A percentile compares a stretch with the other conserved stretches of the same genome.
These are phyloP conservation scores for Cerastis leucographa DNA, from an alignment of 2,888 invertebrate genomes.

Conservation along the genomic window DNA sequence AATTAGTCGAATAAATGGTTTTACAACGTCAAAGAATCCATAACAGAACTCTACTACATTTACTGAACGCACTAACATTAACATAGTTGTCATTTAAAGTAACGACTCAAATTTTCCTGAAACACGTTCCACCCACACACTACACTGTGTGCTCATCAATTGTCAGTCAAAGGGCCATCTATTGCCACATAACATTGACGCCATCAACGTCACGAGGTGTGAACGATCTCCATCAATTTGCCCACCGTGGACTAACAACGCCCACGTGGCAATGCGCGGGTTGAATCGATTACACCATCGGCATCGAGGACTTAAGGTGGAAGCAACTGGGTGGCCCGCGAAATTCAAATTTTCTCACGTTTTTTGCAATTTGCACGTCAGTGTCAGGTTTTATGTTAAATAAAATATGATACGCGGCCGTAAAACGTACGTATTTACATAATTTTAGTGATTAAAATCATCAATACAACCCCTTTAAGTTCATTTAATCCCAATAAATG, in stretches of 20 bases:
- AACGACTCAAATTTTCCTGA: not conserved
- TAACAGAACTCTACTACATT: slow-evolving; percentile 14
- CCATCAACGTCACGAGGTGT: slow-evolving; percentile 41
- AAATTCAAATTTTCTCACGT: too few relatives aligned
- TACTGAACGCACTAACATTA: not conserved
- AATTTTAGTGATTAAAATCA: too few relatives aligned
- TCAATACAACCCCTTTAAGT: too few relatives aligned
- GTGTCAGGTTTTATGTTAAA: too few relatives aligned
- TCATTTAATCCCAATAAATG: too few relatives aligned
- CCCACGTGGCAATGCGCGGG: slow-evolving; percentile 16
- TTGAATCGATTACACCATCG: slow-evolving; percentile 41
- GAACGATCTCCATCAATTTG: slow-evolving; percentile 48
- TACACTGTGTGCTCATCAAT: slow-evolving; percentile 43
- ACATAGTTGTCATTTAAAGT: slow-evolving; percentile 6
- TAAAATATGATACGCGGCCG: too few relatives aligned
- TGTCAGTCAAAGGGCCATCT: slow-evolving; percentile 26
- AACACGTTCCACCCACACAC: not conserved
- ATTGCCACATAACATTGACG: slow-evolving; percentile 43
- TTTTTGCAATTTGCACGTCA: too few relatives aligned
- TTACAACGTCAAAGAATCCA: not conserved
- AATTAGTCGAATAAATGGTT: not conserved
- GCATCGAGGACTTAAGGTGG: slow-evolving; percentile 10
- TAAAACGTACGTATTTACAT: too few relatives aligned
- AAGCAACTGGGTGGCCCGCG: too few relatives aligned
- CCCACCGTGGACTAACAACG: slow-evolving; percentile 31